Evolutionary conservation across 2,888 invertebrate genomes (phyloP), one percentile per base, ranked within the genome.

Genomic region (Agonopterix heracliana): DNA sequence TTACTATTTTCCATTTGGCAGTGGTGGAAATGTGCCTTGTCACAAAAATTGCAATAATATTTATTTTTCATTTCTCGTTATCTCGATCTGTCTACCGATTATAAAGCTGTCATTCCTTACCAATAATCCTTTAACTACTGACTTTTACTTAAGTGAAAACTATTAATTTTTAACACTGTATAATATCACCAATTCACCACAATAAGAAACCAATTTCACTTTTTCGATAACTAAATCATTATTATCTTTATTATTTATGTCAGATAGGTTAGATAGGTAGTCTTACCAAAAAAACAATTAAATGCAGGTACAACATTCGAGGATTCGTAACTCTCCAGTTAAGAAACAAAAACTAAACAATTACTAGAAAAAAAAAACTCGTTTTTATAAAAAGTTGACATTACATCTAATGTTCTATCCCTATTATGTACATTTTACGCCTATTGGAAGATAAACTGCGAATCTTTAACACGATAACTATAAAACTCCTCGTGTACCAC

Each of bases 241-340:
- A 82, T 68, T 74, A 74, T 71, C 75, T 78, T 81, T 79, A 80
- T 82, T 81, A 83, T 82, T 82, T 82, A 87, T 84, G 86, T 84
- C 86, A 85, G 74, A 69, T 74, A 74, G n/a, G n/a, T n/a, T n/a
- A 74, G 79, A 81, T 77, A n/a, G n/a, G n/a, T n/a, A n/a, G n/a
- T n/a, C n/a, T n/a, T 78, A 83, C 84, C 78, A 82, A 84, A 85
- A 78, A 76, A 78, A 80, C 80, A 82, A 48, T 48, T 84, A 88
- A 89, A 89, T 88, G 89, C 89, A 89, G 89, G 89, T 89, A 89
- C 89, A 88, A 85, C 81, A 88, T 87, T 89, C 89, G 89, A 89
- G 89, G 86, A 88, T 83, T 76, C 73, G 72, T 78, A 81, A 82
- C 86, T 88, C 82, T 87, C 84, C 79, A 81, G 78, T 82, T 78